Evolutionary conservation across 1,140 invertebrate genomes (phyloP).

Genomic region (Lethrus apterus): DNA sequence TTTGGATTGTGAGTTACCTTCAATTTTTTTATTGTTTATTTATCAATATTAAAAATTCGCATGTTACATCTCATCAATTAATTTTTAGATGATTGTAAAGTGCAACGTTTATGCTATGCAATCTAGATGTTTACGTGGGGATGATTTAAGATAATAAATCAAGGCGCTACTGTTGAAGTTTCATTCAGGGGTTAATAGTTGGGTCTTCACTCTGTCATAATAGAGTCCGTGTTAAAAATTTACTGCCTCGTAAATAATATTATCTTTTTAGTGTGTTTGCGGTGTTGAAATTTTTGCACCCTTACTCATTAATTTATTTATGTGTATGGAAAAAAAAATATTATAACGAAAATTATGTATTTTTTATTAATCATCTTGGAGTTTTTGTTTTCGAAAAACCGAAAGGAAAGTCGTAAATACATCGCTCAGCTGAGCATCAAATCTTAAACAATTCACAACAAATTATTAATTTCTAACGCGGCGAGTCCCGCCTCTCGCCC

Average conservation of each 20-base stretch:
- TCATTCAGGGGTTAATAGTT: slow-evolving; percentile 4
- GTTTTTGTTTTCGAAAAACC: no score
- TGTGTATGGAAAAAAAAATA: no score
- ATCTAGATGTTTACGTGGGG: slow-evolving; percentile 2
- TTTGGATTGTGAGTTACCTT: no score
- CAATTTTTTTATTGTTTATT: no score
- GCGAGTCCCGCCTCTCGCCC: slow-evolving; percentile 27
- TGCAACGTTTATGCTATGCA: background rate
- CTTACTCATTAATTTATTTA: no score
- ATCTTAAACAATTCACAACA: slow-evolving; percentile 41
- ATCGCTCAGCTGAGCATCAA: no score
- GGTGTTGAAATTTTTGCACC: no score
- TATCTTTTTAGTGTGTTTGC: no score
- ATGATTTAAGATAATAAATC: slow-evolving; percentile 6
- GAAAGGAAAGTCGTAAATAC: no score
- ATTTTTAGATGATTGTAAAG: slow-evolving; percentile 1
- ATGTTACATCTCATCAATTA: background rate
- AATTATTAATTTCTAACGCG: slow-evolving; percentile 40
- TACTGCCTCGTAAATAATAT: slow-evolving; percentile 2
- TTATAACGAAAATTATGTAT: no score
- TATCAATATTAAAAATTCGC: no score
- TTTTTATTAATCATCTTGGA: no score
- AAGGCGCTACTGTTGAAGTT: background rate
- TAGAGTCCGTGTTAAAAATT: slow-evolving; percentile 1
- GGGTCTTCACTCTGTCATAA: slow-evolving; percentile 5